phyloP scores from a whole-genome alignment of 2,888 invertebrate genomes.

The Myopa testacea region DNA sequence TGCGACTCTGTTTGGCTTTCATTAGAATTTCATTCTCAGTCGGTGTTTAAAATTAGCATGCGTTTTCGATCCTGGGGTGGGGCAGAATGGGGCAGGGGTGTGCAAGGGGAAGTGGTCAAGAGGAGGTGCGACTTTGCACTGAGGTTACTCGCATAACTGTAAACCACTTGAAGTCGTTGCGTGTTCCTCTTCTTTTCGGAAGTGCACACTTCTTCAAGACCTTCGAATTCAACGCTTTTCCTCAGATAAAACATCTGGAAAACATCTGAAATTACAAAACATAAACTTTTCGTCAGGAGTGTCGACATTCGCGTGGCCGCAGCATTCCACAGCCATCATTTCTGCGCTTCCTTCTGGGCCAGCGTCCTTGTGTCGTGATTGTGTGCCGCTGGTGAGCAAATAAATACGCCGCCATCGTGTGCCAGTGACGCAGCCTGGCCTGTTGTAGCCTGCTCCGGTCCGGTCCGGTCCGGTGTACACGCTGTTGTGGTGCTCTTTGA shows the following conservation, averaged over 20 bases:
- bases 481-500: slow-evolving; percentile 9
- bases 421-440: not conserved
- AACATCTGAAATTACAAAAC: too few relatives aligned
- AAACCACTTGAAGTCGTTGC: too few relatives aligned
- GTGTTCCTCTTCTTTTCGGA: too few relatives aligned
- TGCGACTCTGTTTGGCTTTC: slow-evolving; percentile 11
- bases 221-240: too few relatives aligned
- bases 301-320: not conserved
- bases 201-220: too few relatives aligned
- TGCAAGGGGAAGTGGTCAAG: too few relatives aligned
- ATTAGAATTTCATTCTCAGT: slow-evolving; percentile 1
- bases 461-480: not conserved
- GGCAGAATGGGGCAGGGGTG: too few relatives aligned
- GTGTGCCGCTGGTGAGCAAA: not conserved
- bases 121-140: too few relatives aligned
- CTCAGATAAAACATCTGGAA: too few relatives aligned
- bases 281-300: not conserved
- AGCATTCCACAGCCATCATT: not conserved
- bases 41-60: not conserved
- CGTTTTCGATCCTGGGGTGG: too few relatives aligned
- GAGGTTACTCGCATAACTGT: too few relatives aligned
- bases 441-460: not conserved
- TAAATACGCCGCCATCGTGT: not conserved
- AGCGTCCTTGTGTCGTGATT: not conserved
- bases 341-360: slow-evolving; percentile 1